Evolutionary conservation across 2,113 vertebrate genomes (phyloP).

Genomic region (Tyrannus savana): DNA sequence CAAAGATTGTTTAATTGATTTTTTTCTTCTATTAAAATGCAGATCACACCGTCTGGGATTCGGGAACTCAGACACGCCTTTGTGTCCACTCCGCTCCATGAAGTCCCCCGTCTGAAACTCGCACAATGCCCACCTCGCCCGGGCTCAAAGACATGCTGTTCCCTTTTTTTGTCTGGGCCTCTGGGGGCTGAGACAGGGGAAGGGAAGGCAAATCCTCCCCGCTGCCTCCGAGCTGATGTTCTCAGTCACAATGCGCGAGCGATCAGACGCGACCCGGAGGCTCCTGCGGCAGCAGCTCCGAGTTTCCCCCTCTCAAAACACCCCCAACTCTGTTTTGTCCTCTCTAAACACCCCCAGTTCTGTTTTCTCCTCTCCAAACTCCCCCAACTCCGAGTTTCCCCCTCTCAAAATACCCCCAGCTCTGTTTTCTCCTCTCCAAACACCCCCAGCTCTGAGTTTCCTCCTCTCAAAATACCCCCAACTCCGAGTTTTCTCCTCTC

Average conservation of each 20-base stretch:
- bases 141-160: slow-evolving; percentile 70
- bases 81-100: slow-evolving; percentile 75
- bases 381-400: too few species aligned
- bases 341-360: background rate
- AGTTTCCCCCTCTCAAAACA: background rate
- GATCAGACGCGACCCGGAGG: fast-evolving
- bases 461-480: background rate
- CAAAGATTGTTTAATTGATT: slow-evolving; percentile 82
- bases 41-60: slow-evolving; percentile 75
- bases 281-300: fast-evolving
- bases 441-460: background rate
- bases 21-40: slow-evolving; percentile 80
- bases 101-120: slow-evolving; percentile 74
- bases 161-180: slow-evolving; percentile 72
- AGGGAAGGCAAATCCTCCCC: slow-evolving; percentile 41
- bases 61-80: slow-evolving; percentile 77
- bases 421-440: background rate
- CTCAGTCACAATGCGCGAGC: background rate
- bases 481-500: background rate
- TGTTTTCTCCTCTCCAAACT: background rate
- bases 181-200: slow-evolving; percentile 17
- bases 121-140: slow-evolving; percentile 73
- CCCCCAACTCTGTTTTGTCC: fast-evolving
- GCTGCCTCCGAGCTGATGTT: background rate
- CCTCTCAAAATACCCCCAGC: too few species aligned